A percentile compares a stretch with the other conserved stretches of the same genome.
Conservation (phyloP, 2,113 vertebrate genomes). For the Larimichthys polyactis region DNA sequence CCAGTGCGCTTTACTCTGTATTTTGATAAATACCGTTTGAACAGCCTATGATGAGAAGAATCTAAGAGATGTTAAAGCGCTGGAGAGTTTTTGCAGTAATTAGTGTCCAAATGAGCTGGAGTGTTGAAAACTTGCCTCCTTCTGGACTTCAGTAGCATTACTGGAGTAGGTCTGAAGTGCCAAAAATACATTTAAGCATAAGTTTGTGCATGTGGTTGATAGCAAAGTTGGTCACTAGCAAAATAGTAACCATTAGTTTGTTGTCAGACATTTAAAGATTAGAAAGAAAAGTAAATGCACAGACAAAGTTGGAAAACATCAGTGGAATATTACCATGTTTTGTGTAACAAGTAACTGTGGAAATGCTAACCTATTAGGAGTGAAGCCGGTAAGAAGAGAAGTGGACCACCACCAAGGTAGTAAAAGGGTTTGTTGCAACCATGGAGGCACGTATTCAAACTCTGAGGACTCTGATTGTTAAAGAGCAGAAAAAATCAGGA, state of each 20-base stretch:
- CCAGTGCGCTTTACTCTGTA: background rate
- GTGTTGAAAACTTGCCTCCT: background rate
- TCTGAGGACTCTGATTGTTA: slow-evolving; percentile 53
- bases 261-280: background rate
- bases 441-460: slow-evolving; percentile 71
- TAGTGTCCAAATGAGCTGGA: background rate
- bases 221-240: background rate
- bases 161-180: background rate
- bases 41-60: background rate
- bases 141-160: background rate
- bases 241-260: background rate
- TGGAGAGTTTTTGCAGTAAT: background rate
- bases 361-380: slow-evolving; percentile 81
- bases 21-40: background rate
- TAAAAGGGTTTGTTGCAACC: slow-evolving; percentile 76
- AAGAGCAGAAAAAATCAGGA: slow-evolving; percentile 58
- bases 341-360: slow-evolving; percentile 68
- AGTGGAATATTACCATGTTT: slow-evolving; percentile 7
- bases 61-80: background rate
- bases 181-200: background rate
- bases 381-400: slow-evolving; percentile 80
- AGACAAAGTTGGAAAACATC: background rate
- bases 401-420: slow-evolving; percentile 80
- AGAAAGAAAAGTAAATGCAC: background rate
- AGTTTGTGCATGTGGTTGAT: background rate